Percentiles rank a stretch among this genome's conserved stretches.
These are phyloP conservation scores for Pandemis cinnamomeana DNA, from an alignment of 2,888 invertebrate species.

Conservation along the genomic window DNA sequence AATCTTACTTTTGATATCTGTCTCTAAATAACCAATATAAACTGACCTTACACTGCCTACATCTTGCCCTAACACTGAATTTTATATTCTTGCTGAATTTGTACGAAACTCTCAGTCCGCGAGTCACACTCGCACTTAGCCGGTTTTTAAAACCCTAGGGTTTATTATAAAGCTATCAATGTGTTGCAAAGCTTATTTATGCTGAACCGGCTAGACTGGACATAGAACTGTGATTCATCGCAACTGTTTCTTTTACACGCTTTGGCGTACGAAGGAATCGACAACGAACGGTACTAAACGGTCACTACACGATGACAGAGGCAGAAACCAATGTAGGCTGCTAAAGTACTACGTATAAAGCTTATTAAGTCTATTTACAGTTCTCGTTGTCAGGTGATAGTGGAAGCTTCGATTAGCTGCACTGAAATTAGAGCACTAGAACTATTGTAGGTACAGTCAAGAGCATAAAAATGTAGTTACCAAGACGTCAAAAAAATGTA, in stretches of 20 bases:
- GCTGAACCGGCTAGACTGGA: conserved; percentile 41
- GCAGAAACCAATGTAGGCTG: conserved; percentile 20
- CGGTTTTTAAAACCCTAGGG: conserved; percentile 51
- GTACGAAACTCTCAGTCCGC: too few species aligned
- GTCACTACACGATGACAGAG: conserved; percentile 24
- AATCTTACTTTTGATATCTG: too few species aligned
- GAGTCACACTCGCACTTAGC: too few species aligned
- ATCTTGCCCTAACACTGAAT: too few species aligned
- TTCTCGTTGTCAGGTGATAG: conserved; percentile 10
- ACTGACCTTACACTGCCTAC: too few species aligned
- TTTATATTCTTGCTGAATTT: too few species aligned
- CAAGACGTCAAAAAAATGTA: too few species aligned
- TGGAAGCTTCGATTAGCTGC: conserved; percentile 9
- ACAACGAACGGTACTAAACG: conserved; percentile 27
- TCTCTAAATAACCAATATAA: too few species aligned
- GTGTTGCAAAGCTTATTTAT: conserved; percentile 69
- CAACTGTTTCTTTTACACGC: conserved; percentile 23
- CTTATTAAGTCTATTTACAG: conserved; percentile 20
- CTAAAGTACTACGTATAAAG: background rate
- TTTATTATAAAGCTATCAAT: conserved; percentile 65
- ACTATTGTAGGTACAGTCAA: background rate
- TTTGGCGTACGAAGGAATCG: conserved; percentile 23
- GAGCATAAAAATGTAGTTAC: too few species aligned
- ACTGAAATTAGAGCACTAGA: background rate
- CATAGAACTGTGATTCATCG: conserved; percentile 37